A percentile compares a stretch with the other conserved stretches of the same genome.
Conservation (phyloP, 35 echinoderm and acorn worm species). For the Ophioderma brevispina region DNA sequence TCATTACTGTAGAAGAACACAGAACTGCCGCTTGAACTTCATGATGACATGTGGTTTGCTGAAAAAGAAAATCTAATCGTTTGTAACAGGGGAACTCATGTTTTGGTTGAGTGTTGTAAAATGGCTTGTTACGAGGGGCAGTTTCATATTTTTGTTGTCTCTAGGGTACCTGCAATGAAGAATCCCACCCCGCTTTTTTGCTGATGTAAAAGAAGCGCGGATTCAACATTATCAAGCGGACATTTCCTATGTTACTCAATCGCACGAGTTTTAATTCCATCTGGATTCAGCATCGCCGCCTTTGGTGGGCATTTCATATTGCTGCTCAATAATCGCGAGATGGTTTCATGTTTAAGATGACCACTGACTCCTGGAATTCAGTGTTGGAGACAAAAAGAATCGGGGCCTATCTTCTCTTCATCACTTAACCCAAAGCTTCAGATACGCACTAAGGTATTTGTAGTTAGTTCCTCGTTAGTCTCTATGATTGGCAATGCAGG, state of each 20-base stretch:
- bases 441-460: conserved; percentile 48
- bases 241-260: background rate
- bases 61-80: conserved; percentile 23
- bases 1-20: background rate
- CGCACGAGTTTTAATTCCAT: conserved; percentile 17
- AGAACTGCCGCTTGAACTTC: background rate
- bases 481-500: conserved; percentile 62
- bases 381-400: conserved; percentile 56
- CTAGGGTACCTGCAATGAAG: conserved; percentile 11
- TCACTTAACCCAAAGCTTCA: conserved; percentile 42
- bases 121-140: conserved; percentile 59
- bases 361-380: conserved; percentile 27
- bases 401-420: conserved; percentile 65
- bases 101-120: conserved; percentile 49
- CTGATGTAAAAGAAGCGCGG: background rate
- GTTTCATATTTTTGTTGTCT: conserved; percentile 19
- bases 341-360: conserved; percentile 19
- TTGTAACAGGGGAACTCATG: conserved; percentile 76
- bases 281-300: background rate
- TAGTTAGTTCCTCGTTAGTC: conserved; percentile 54
- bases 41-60: background rate
- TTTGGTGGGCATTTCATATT: conserved; percentile 58
- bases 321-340: conserved; percentile 58
- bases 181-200: background rate
- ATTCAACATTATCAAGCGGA: conserved; percentile 39